Evolutionary conservation across 92 coral and sea anemone species (phyloP).

Genomic region (Virgularia gustaviana): DNA sequence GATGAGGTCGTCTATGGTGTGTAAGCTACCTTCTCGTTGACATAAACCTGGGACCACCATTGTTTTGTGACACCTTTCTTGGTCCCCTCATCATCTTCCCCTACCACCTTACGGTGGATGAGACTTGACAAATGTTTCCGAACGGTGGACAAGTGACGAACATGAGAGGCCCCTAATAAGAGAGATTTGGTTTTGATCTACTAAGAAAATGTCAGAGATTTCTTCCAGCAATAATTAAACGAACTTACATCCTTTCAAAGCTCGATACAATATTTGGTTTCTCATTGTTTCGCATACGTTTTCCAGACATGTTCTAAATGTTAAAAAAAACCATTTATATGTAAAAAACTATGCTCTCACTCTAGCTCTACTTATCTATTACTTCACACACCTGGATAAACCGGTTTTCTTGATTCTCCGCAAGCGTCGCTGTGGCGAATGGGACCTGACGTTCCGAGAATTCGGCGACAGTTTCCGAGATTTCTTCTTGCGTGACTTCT

Average conservation of each 20-base stretch:
- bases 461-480: slow-evolving; percentile 24
- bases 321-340: neutral
- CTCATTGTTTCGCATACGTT: slow-evolving; percentile 95
- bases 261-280: slow-evolving; percentile 75
- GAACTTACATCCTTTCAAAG: slow-evolving; percentile 94
- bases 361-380: neutral
- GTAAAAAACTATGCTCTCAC: neutral
- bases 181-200: neutral
- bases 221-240: neutral
- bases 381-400: neutral
- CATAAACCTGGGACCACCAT: slow-evolving; percentile 55
- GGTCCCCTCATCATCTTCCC: slow-evolving; percentile 51
- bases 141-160: slow-evolving; percentile 87
- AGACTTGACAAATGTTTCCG: slow-evolving; percentile 89
- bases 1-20: too few species aligned
- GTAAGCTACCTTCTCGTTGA: slow-evolving; percentile 55
- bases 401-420: neutral
- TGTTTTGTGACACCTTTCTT: slow-evolving; percentile 57
- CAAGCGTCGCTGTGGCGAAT: slow-evolving; percentile 5
- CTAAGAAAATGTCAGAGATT: neutral
- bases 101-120: slow-evolving; percentile 58
- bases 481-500: slow-evolving; percentile 1
- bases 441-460: neutral
- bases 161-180: slow-evolving; percentile 73
- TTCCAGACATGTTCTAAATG: slow-evolving; percentile 67